Conservation (phyloP, 2,888 invertebrate species). For the Uloborus plumipes region DNA sequence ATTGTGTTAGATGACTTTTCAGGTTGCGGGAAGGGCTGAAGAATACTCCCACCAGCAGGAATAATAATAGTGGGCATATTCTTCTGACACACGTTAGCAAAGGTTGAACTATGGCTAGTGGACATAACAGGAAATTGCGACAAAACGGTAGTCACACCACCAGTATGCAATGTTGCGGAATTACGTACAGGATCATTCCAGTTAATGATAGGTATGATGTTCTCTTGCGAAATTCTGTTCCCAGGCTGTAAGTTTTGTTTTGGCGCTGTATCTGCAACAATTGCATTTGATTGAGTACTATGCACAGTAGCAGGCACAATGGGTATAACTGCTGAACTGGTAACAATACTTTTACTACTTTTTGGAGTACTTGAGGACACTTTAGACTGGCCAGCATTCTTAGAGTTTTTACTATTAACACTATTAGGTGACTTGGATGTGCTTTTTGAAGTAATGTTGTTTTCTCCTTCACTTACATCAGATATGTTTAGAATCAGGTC, state of each 20-base stretch:
- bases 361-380: slow-evolving; percentile 4
- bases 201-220: slow-evolving; percentile 15
- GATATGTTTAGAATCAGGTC: slow-evolving; percentile 12
- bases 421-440: not conserved
- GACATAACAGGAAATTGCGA: slow-evolving; percentile 63
- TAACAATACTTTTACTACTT: not conserved
- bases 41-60: slow-evolving; percentile 32
- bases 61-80: slow-evolving; percentile 54
- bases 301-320: not conserved
- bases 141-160: slow-evolving; percentile 57
- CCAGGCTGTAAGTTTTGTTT: slow-evolving; percentile 1
- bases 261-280: not conserved
- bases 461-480: slow-evolving; percentile 5
- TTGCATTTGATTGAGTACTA: slow-evolving; percentile 5
- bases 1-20: slow-evolving; percentile 49
- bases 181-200: slow-evolving; percentile 25
- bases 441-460: slow-evolving; percentile 3
- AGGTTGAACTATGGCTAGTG: slow-evolving; percentile 48
- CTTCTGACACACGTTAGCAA: slow-evolving; percentile 40
- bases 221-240: slow-evolving; percentile 26
- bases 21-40: slow-evolving; percentile 30
- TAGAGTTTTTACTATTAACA: not conserved
- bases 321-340: not conserved
- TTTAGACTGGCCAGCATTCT: not conserved
- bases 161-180: slow-evolving; percentile 26